Evolutionary conservation across 1,140 invertebrate genomes (phyloP).

Genomic region (Pachypsylla venusta): DNA sequence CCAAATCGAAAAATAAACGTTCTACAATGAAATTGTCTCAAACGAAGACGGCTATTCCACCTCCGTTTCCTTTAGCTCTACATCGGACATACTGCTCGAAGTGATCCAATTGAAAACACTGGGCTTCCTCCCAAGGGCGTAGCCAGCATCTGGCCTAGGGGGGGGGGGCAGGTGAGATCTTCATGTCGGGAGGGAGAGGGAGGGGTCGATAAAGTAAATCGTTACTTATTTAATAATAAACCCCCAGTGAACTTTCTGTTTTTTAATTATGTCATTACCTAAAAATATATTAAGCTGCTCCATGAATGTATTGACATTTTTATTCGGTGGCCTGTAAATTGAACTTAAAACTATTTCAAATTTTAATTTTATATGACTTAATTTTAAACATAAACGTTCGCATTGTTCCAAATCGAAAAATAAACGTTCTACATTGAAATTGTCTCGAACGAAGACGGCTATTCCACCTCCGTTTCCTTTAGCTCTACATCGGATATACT

Average conservation of each 20-base stretch:
- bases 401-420: not conserved
- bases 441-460: not conserved
- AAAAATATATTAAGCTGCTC: not conserved
- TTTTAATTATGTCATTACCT: not conserved
- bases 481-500: not conserved
- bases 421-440: not conserved
- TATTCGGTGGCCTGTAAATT: not conserved
- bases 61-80: not conserved
- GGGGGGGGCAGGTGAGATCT: too few species aligned
- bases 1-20: not conserved
- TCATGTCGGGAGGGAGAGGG: too few species aligned
- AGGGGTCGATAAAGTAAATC: too few species aligned
- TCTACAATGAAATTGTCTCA: not conserved
- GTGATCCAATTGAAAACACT: not conserved
- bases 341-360: not conserved
- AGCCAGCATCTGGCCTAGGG: too few species aligned
- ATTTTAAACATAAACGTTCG: not conserved
- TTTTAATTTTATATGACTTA: not conserved
- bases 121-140: not conserved
- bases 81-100: not conserved
- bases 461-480: not conserved
- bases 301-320: not conserved
- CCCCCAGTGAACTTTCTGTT: too few species aligned
- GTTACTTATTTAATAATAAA: too few species aligned
- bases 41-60: not conserved